Base-by-base conservation (phyloP, 2,888 invertebrate genomes). In the Agrilus biguttatus region DNA sequence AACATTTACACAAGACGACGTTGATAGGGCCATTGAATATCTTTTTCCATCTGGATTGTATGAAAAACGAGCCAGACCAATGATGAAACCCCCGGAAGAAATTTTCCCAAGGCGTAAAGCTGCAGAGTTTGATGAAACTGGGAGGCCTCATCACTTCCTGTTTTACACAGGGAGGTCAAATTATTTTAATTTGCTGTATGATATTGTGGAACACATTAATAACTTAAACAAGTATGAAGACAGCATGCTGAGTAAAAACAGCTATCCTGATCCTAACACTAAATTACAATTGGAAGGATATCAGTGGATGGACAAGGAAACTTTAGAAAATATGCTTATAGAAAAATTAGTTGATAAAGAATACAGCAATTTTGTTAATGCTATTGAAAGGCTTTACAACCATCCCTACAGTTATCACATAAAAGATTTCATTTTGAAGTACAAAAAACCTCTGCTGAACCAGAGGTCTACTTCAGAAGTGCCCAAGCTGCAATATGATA, bases 11-110 rank as follows among this genome's bases (percentile, higher is more conserved):
- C 88, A 95, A 60, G 74, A 79, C 42, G 88, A 93, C 61, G 75
- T 96, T 28, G 79, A 92, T 68, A 77, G 76, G 60, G 86, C 95
- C 3, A 89, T 98, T 53, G 75, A 78, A 49, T 98, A 98, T 68
- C 69, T 98, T n/a, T 86, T 98, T 56, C 98, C 98, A 5, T 95
- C 95, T 45, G 95, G 92, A 6, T 69, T 98, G 42, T 89, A 75
- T 61, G 87, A 90, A 42, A 78, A 77, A 51, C 76, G 73, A 53
- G 93, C 96, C 0, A 74, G 89, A 41, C 97, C 98, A 0, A 65
- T 84, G 13, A 86, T 98, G 89, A 83, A 81, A 59, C 83, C 86
- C 19, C 96, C 97, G 21, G 80, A 82, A 56, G 81, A 88, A 68
- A 70, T 90, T n/a, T 89, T 83, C 65, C 86, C 88, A 1, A 73